Evolutionary conservation across 2,113 vertebrate species (phyloP).

Genomic region (Columba livia): DNA sequence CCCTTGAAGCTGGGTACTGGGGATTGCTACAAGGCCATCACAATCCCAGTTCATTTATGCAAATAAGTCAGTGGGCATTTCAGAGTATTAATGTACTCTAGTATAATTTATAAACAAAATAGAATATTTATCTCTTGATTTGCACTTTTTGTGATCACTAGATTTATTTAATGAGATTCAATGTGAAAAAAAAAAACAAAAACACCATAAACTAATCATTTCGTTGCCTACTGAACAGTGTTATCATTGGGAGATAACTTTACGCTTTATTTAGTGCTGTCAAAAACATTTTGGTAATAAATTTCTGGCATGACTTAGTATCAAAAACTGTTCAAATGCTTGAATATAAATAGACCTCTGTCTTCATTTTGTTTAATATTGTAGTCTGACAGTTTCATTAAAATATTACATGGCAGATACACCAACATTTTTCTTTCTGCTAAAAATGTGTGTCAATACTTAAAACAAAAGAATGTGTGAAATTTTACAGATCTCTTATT

Average conservation of each 20-base stretch:
- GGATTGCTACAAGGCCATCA: not conserved
- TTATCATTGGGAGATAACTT: not conserved
- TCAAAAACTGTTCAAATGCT: not conserved
- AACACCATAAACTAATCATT: fast-evolving
- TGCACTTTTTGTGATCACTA: not conserved
- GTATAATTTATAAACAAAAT: not conserved
- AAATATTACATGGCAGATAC: not conserved
- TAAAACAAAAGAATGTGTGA: not conserved
- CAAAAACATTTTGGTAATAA: not conserved
- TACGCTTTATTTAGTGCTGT: not conserved
- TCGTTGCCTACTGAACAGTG: not conserved
- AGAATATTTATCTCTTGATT: not conserved
- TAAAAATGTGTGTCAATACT: not conserved
- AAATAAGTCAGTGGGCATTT: not conserved
- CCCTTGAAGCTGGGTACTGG: not conserved
- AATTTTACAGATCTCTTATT: not conserved
- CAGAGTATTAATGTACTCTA: not conserved
- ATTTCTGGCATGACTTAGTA: not conserved
- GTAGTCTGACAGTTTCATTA: not conserved
- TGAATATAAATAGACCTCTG: not conserved
- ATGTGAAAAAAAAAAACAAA: not conserved
- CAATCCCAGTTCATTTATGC: not conserved
- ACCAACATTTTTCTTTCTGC: no score
- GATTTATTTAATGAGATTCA: not conserved
- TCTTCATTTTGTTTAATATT: not conserved